A percentile compares a stretch with the other conserved stretches of the same genome.
These are phyloP conservation scores for Turnix velox DNA, from an alignment of 2,113 vertebrate species.

Conservation along the genomic window DNA sequence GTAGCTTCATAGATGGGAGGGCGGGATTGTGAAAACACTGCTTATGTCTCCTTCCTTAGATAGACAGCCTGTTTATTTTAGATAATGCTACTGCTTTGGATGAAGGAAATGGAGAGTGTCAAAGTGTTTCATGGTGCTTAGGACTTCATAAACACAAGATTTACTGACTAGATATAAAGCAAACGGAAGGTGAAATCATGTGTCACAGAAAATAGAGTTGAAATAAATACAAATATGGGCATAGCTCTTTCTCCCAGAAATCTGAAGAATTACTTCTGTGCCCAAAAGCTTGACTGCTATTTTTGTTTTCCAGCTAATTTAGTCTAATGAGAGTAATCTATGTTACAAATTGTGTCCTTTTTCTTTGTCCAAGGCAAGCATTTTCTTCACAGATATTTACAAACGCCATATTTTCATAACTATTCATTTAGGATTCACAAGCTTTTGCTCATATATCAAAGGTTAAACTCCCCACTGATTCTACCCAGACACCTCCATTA, in stretches of 20 bases:
- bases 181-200: not conserved
- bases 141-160: not conserved
- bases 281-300: not conserved
- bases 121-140: not conserved
- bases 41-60: not conserved
- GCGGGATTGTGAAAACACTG: not conserved
- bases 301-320: not conserved
- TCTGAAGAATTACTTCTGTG: not conserved
- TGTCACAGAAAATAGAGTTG: not conserved
- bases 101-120: not conserved
- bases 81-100: not conserved
- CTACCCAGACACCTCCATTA: not conserved
- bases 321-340: not conserved
- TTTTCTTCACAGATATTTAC: not conserved
- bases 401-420: not conserved
- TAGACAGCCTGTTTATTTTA: not conserved
- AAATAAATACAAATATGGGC: not conserved
- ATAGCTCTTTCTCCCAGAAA: not conserved
- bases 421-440: not conserved
- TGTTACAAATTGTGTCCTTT: not conserved
- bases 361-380: not conserved
- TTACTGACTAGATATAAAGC: not conserved
- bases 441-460: not conserved
- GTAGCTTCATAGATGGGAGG: not conserved
- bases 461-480: accelerated